Percentiles rank a stretch among this genome's conserved stretches.
phyloP scores from a whole-genome alignment of 2,113 vertebrate species.

The Coregonus clupeaformis region DNA sequence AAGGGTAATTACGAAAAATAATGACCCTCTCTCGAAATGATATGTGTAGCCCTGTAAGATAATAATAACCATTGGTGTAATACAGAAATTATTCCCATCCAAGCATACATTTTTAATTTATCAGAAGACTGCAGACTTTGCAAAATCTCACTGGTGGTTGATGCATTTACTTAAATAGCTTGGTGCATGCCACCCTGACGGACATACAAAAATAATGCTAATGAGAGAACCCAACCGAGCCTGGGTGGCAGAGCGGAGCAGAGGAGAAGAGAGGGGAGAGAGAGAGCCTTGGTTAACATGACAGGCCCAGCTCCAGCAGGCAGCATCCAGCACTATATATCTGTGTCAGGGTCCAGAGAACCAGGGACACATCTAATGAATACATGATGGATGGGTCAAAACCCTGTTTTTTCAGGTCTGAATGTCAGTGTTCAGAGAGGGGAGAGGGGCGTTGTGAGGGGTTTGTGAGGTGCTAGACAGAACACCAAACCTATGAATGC shows the following conservation, averaged over 20 bases:
- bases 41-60: slow-evolving; percentile 54
- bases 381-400: slow-evolving; percentile 14
- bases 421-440: slow-evolving; percentile 51
- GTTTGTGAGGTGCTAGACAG: slow-evolving; percentile 22
- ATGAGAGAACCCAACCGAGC: slow-evolving; percentile 37
- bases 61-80: slow-evolving; percentile 55
- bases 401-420: slow-evolving; percentile 24
- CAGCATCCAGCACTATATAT: slow-evolving; percentile 17
- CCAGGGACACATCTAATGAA: background rate
- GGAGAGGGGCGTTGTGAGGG: slow-evolving; percentile 1
- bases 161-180: slow-evolving; percentile 63
- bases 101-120: slow-evolving; percentile 69
- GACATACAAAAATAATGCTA: slow-evolving; percentile 55
- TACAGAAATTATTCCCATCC: slow-evolving; percentile 55
- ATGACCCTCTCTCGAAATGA: background rate
- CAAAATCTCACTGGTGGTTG: slow-evolving; percentile 49
- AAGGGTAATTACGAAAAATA: slow-evolving; percentile 40
- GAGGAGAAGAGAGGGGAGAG: too few species aligned
- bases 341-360: slow-evolving; percentile 19
- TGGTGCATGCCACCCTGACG: slow-evolving; percentile 47
- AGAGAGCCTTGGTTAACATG: slow-evolving; percentile 14
- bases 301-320: slow-evolving; percentile 26
- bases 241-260: slow-evolving; percentile 16
- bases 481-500: slow-evolving; percentile 55
- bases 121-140: slow-evolving; percentile 61